Conservation (phyloP, 2,888 invertebrate genomes). For the Parnassius glacialis region DNA sequence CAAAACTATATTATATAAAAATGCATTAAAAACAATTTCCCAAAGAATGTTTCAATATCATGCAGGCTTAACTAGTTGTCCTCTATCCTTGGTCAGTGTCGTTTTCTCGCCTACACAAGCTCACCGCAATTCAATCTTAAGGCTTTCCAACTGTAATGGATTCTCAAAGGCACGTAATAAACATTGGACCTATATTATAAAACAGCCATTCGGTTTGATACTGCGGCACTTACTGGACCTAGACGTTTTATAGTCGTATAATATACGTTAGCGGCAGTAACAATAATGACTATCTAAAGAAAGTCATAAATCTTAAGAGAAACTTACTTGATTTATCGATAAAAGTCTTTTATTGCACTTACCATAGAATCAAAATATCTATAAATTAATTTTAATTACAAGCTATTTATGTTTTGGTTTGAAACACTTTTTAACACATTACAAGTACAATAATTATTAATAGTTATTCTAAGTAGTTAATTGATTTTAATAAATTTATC, state of each 20-base stretch:
- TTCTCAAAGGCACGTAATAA: slow-evolving; percentile 38
- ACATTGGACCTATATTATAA: slow-evolving; percentile 43
- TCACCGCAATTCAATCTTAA: slow-evolving; percentile 47
- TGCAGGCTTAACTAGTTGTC: slow-evolving; percentile 7
- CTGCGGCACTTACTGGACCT: slow-evolving; percentile 26
- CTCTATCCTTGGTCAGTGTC: not conserved
- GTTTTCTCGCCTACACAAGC: slow-evolving; percentile 47
- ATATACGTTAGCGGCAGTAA: slow-evolving; percentile 16
- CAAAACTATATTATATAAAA: too few species aligned
- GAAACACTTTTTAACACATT: too few species aligned
- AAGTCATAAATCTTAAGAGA: slow-evolving; percentile 26
- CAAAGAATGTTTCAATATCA: slow-evolving; percentile 4
- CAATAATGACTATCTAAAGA: slow-evolving; percentile 24
- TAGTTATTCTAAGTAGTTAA: too few species aligned
- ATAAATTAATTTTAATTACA: too few species aligned
- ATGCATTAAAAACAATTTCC: not conserved
- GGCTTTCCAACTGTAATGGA: slow-evolving; percentile 50
- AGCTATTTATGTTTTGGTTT: too few species aligned
- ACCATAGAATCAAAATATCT: too few species aligned
- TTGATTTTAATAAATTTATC: too few species aligned
- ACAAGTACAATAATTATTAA: too few species aligned
- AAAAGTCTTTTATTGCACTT: not conserved
- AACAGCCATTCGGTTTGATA: slow-evolving; percentile 44
- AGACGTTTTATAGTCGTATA: slow-evolving; percentile 21
- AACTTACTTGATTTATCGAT: slow-evolving; percentile 23